Evolutionary conservation across 2,113 vertebrate species (phyloP), one percentile per base, ranked within the genome.

Genomic region (Chaenogobius annularis): DNA sequence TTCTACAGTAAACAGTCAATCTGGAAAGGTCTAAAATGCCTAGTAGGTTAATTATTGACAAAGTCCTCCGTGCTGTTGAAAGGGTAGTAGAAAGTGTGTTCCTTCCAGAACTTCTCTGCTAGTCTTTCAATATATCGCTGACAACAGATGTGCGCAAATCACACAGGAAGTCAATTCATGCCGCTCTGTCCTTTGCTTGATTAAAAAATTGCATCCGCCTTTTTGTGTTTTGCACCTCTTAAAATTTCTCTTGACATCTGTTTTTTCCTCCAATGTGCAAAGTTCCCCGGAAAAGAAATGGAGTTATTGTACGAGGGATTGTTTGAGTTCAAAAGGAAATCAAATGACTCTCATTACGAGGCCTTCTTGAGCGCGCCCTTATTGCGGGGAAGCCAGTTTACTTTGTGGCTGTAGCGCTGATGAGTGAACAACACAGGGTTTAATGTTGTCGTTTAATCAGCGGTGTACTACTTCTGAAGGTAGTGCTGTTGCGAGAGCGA

Each of bases 1-100:
- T 50, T 50, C 66, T 61, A 62, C 59, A 61, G 65, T 77, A 70
- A 77, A 68, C 68, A 3, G 23, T 52, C 68, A 80, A 61, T 68
- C 74, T 54, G 62, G 44, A 66, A 70, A 68, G 55, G 1, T 70
- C 73, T 78, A 52, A 71, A 58, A 58, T 73, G 63, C 80, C 75
- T 50, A 54, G 55, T 3, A 65, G 58, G 83, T 79, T 80, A 88
- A 89, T 88, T 76, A 89, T 76, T 86, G 78, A 84, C 77, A 26
- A 31, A 73, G 68, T 69, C 6, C 56, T 66, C 80, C 69, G 83
- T 84, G 72, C 12, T 26, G 69, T 82, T 55, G 19, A 54, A 54
- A 54, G 72, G 75, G 69, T 72, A 72, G 75, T 74, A 75, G 79
- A 78, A 75, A 76, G 26, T 74, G 77, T 81, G 78, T 87, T 82